phyloP scores from a whole-genome alignment of 2,888 invertebrate species.

The Apamea crenata region DNA sequence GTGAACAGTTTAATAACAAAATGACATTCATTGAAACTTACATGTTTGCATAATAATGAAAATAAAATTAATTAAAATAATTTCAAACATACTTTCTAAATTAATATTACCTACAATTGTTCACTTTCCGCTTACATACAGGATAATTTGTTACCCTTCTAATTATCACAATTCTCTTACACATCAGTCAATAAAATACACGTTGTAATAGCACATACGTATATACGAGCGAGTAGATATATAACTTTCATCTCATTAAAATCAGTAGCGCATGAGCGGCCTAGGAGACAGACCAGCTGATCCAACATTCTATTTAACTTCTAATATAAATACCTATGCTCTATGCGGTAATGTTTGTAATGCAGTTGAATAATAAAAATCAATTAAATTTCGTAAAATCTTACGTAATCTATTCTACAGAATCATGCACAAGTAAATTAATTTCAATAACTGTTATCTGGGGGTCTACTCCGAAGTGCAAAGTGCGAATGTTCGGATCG shows the following conservation, averaged over 20 bases:
- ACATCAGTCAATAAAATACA: conserved; percentile 82
- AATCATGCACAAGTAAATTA: conserved; percentile 20
- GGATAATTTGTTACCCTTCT: conserved; percentile 73
- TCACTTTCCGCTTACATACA: conserved; percentile 66
- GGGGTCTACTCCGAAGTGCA: no score
- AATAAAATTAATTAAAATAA: conserved; percentile 43
- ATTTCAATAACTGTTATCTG: conserved; percentile 12
- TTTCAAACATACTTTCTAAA: conserved; percentile 53
- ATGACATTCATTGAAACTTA: conserved; percentile 34
- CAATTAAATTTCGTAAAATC: conserved; percentile 15
- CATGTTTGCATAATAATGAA: conserved; percentile 33
- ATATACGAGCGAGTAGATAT: conserved; percentile 41
- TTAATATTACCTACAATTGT: conserved; percentile 60
- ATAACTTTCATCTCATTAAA: conserved; percentile 37
- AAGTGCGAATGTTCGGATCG: no score
- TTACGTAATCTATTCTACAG: conserved; percentile 23
- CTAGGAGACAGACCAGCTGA: conserved; percentile 62
- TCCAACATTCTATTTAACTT: conserved; percentile 44
- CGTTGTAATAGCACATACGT: conserved; percentile 71
- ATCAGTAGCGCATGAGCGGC: conserved; percentile 38
- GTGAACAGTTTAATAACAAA: conserved; percentile 50
- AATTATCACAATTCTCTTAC: conserved; percentile 86
- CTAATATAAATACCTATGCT: conserved; percentile 42
- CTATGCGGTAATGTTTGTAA: conserved; percentile 26
- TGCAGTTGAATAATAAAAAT: conserved; percentile 28